Conservation (phyloP, 2,113 vertebrate genomes). For the Crotalus horridus region DNA sequence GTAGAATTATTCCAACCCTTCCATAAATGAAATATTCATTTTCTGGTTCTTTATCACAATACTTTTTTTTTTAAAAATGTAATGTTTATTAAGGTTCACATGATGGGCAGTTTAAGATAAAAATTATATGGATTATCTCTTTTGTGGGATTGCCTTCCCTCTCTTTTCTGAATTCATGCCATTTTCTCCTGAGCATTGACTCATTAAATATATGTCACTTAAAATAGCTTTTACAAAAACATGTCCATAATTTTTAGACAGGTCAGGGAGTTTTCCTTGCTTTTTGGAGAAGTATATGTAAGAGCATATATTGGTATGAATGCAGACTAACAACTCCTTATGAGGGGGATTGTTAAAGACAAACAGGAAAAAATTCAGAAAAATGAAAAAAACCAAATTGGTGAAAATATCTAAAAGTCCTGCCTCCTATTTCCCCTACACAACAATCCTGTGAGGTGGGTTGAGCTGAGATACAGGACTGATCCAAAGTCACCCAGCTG, state of each 20-base stretch:
- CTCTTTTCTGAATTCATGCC: background rate
- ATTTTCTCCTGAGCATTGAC: background rate
- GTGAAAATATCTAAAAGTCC: background rate
- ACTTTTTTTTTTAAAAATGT: background rate
- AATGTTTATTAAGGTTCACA: background rate
- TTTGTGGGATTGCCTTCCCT: background rate
- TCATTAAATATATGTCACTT: slow-evolving; percentile 12
- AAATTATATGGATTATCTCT: background rate
- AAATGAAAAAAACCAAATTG: slow-evolving; percentile 19
- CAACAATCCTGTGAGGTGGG: background rate
- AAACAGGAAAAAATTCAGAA: slow-evolving; percentile 38
- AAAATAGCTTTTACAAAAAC: background rate
- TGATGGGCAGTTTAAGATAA: background rate
- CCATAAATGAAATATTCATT: background rate
- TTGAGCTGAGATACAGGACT: background rate
- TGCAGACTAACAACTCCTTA: slow-evolving; percentile 13
- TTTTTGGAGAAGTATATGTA: slow-evolving; percentile 3
- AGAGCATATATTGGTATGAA: background rate
- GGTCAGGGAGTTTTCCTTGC: background rate
- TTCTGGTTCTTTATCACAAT: background rate
- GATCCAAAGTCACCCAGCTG: background rate
- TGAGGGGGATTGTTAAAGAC: slow-evolving; percentile 28
- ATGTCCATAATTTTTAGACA: slow-evolving; percentile 11
- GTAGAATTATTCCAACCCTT: background rate
- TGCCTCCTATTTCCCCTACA: background rate